Base-by-base conservation (phyloP, 2,797 vertebrate species). In the Todus mexicanus region DNA sequence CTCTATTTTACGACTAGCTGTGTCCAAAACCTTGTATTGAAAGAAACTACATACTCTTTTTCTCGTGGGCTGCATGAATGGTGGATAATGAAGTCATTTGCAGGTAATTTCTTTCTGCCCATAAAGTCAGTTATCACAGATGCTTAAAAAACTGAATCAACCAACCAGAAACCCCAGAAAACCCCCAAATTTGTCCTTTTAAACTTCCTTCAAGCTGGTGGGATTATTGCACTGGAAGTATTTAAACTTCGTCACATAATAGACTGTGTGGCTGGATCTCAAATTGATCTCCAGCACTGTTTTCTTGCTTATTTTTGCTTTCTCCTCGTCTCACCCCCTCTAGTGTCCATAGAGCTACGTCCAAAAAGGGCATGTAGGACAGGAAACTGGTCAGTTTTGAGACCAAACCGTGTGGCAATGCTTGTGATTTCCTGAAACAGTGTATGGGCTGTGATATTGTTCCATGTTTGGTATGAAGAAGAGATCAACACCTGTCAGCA, bases 21-120 rank as follows among this genome's bases (percentile, higher is more conserved):
- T 82, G 90, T 95, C 92, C 75, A 95, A 96, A 96, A 89, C 70
- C 60, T 93, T 95, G 91, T 77, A 91, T 71, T 90, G 93, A 96
- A 97, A 96, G 87, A 66, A 84, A 79, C 76, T 12, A 33, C 50
- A 71, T 68, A 31, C 43, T 60, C 61, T 80, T 76, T 95, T 95
- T 86, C 75, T 95, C 94, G 51, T 72, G 76, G 82, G 93, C 80
- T 92, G 43, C 70, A 42, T 15, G 8, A 95, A 92, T 74, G 71
- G 38, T 79, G 80, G 70, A 76, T 91, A 50, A 43, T 33, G 21
- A 89, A 94, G 78, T 48, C 70, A 64, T 94, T 96, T 95, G 68
- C 84, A 94, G 95, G 91, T 83, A 83, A 76, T 95, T 82, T 90
- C 75, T 69, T n/a, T 93, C 63, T 91, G 66, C 43, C 70, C 12